Percentiles rank a stretch among this genome's conserved stretches.
phyloP scores from a whole-genome alignment of 2,888 invertebrate species.

The Epinotia ramella region DNA sequence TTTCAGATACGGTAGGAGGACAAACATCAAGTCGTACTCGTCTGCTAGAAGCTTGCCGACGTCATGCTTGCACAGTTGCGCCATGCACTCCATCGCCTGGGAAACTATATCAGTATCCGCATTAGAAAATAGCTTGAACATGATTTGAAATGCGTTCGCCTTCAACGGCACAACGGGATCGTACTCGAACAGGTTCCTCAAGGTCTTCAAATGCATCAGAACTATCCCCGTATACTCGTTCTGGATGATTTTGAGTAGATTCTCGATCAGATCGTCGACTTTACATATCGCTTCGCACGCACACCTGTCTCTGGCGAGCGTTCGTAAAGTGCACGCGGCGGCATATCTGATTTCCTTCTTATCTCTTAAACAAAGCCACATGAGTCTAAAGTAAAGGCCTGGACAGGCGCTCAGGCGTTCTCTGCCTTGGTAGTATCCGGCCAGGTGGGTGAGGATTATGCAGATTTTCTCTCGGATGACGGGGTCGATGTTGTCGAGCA shows the following conservation, averaged over 20 bases:
- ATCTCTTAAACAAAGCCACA: constrained; percentile 68
- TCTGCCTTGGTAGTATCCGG: constrained; percentile 67
- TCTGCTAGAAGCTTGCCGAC: constrained; percentile 72
- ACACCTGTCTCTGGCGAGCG: constrained; percentile 65
- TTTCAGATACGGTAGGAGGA: constrained; percentile 56
- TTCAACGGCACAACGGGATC: constrained; percentile 66
- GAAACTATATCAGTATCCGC: constrained; percentile 62
- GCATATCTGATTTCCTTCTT: constrained; percentile 73
- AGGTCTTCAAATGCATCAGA: constrained; percentile 67
- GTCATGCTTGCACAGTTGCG: constrained; percentile 72
- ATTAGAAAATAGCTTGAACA: constrained; percentile 63
- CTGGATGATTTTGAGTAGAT: constrained; percentile 71
- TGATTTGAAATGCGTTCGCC: constrained; percentile 72
- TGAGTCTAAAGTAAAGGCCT: constrained; percentile 64
- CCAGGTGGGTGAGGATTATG: constrained; percentile 65
- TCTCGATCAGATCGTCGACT: constrained; percentile 64
- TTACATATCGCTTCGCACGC: constrained; percentile 61
- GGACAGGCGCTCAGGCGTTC: constrained; percentile 64
- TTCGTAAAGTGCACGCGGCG: constrained; percentile 68
- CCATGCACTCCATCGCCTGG: constrained; percentile 72
- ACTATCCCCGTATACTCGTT: constrained; percentile 73
- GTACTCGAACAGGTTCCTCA: constrained; percentile 68
- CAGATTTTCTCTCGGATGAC: constrained; percentile 74
- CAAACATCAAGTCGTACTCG: constrained; percentile 65
- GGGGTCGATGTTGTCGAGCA: constrained; percentile 67